Evolutionary conservation across 1,140 invertebrate genomes (phyloP), one percentile per base, ranked within the genome.

Genomic region (Brevipalpus yothersi): DNA sequence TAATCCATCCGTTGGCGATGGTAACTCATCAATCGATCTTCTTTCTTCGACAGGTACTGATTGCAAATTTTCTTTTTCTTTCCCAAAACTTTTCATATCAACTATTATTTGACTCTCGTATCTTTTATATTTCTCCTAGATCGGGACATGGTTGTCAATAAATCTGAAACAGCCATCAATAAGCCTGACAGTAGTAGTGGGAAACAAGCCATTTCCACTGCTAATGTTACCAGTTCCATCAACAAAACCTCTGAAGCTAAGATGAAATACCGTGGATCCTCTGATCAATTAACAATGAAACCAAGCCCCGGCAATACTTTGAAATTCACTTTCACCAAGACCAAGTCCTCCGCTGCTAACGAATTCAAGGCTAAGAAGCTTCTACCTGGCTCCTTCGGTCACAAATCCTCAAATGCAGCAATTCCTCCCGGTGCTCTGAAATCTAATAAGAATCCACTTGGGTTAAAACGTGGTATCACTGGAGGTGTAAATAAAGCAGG

Each of bases 271-370:
- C 54, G 58, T 21, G 3, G 60, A 42, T 61, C 60, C 49, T 63
- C 65, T 10, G 65, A 65, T 60, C 63, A 67, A 41, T 67, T 67
- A 56, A 67, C 65, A 3, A 59, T 67, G 11, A 67, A 66, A 60
- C 63, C 61, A 51, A 62, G 59, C 4, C 59, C 61, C 41, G 43
- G 41, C 39, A 62, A 58, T 56, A 21, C 15, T 21, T 61, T 67
- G 11, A 67, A 67, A 56, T 60, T 67, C 31, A 67, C 61, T 39
- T 59, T 67, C 2, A 66, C 63, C 1, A 67, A 67, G 60, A 67
- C 65, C 10, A 63, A 60, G 41, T 43, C 59, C 12, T 31, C 58
- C 11, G 12, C 45, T 21, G 51, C 39, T 5, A n/a, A 7, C 9
- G 43, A 53, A 7, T 15, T 31, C 10, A 58, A 51, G 23, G 13